Evolutionary conservation across 2,797 vertebrate species (phyloP).

Genomic region (Florisuga fusca): DNA sequence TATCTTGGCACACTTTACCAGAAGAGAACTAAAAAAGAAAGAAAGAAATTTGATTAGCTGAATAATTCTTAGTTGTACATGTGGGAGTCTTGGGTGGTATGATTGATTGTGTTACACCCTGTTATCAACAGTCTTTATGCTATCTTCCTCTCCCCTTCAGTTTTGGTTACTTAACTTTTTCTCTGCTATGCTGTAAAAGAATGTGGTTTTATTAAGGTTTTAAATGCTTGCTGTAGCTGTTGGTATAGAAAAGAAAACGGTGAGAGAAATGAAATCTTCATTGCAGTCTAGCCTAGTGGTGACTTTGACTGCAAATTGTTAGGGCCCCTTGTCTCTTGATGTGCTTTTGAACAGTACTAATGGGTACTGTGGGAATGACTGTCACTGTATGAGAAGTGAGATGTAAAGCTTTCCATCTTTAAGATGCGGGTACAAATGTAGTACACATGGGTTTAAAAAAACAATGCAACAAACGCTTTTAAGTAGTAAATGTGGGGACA

Average conservation of each 20-base stretch:
- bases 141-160: neutral
- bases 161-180: neutral
- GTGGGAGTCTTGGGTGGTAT: neutral
- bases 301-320: neutral
- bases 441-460: neutral
- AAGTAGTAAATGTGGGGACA: neutral
- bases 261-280: neutral
- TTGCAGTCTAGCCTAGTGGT: neutral
- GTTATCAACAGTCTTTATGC: neutral
- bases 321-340: neutral
- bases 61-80: neutral
- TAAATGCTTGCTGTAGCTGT: neutral
- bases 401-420: neutral
- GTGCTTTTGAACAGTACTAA: neutral
- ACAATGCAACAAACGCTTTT: fast-evolving
- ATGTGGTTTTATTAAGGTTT: neutral
- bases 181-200: neutral
- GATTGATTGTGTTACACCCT: neutral
- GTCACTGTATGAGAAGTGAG: neutral
- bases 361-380: neutral
- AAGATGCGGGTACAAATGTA: neutral
- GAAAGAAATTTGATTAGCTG: neutral
- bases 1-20: neutral
- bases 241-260: neutral
- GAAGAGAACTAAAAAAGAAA: neutral